Evolutionary conservation across 2,113 vertebrate species (phyloP).

Genomic region (Emberiza fucata): DNA sequence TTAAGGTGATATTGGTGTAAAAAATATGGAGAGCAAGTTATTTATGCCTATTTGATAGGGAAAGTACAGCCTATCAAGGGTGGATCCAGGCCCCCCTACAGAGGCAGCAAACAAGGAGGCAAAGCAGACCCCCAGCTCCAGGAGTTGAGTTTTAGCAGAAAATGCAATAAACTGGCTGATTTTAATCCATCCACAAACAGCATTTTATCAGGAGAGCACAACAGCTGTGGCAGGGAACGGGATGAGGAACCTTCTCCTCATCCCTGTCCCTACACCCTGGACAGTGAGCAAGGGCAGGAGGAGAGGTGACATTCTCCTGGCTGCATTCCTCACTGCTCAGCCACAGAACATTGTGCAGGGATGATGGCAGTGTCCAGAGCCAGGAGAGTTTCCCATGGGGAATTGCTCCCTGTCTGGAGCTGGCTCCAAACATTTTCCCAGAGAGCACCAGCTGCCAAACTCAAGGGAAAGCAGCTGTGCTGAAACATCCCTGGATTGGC

Average conservation of each 20-base stretch:
- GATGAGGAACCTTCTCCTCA: not conserved
- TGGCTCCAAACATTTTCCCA: not conserved
- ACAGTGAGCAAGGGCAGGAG: not conserved
- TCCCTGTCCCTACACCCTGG: not conserved
- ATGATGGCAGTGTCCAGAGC: not conserved
- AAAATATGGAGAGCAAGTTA: not conserved
- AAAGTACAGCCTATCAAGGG: not conserved
- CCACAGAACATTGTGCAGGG: accelerated
- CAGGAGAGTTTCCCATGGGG: accelerated
- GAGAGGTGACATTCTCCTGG: not conserved
- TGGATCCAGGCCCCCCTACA: not conserved
- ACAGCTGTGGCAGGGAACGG: accelerated
- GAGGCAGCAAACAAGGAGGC: not conserved
- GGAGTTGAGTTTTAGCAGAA: not conserved
- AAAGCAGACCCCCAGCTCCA: not conserved
- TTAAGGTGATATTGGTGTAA: not conserved
- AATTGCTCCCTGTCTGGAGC: not conserved
- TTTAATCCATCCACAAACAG: not conserved
- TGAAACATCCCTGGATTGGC: accelerated
- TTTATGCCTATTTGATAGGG: not conserved
- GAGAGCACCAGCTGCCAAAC: not conserved
- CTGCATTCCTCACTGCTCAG: not conserved
- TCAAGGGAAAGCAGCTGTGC: not conserved
- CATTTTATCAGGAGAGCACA: not conserved
- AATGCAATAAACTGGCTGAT: not conserved